These are phyloP conservation scores for Botia almorhae DNA, from an alignment of 2,797 vertebrate genomes.

Conservation along the genomic window DNA sequence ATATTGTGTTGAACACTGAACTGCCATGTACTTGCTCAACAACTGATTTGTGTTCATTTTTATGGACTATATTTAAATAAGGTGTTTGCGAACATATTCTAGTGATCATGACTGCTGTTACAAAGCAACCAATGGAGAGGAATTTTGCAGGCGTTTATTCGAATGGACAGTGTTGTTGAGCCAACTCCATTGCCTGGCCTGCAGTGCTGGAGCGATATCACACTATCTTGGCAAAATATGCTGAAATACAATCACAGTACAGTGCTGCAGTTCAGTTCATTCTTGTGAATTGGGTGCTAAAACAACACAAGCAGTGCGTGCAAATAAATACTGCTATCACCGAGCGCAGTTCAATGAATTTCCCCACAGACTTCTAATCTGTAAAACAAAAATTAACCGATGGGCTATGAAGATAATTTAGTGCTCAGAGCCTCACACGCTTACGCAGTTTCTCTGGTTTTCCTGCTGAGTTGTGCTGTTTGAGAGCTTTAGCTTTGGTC, in stretches of 20 bases:
- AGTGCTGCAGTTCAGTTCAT: neutral
- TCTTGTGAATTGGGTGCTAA: constrained; percentile 1
- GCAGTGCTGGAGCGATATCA: neutral
- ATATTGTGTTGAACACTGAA: too few relatives aligned
- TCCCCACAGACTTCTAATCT: neutral
- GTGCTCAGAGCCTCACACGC: constrained; percentile 22
- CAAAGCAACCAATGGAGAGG: neutral
- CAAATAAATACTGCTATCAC: neutral
- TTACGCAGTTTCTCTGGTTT: constrained; percentile 38
- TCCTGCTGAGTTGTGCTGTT: constrained; percentile 50
- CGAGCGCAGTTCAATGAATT: neutral
- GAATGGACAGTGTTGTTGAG: neutral
- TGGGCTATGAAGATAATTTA: constrained; percentile 13
- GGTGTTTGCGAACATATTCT: neutral
- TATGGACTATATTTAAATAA: too few relatives aligned
- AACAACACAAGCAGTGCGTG: neutral
- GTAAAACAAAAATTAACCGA: neutral
- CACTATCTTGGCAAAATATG: neutral
- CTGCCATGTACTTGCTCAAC: too few relatives aligned
- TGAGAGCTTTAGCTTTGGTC: constrained; percentile 50
- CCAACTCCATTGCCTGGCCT: neutral
- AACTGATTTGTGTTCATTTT: too few relatives aligned
- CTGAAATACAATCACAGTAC: neutral
- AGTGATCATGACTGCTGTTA: neutral
- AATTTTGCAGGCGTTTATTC: neutral